Percentiles rank a stretch among this genome's conserved stretches.
These are phyloP conservation scores for Morbakka virulenta DNA, from an alignment of 30 jellyfish, hydroid and myxozoan species.

Conservation along the genomic window DNA sequence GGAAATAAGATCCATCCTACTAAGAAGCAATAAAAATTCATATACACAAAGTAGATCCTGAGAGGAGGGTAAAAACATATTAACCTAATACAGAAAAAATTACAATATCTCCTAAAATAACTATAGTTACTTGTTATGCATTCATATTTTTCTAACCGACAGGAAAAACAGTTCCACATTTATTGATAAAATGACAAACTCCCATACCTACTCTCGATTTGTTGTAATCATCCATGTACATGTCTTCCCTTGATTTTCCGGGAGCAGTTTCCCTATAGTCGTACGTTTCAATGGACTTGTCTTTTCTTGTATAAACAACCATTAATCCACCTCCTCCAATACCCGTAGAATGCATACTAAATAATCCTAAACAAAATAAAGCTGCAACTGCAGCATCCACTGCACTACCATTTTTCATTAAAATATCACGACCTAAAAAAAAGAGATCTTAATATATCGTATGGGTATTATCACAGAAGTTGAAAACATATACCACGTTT, in stretches of 20 bases:
- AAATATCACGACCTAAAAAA: constrained; percentile 77
- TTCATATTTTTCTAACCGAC: no score
- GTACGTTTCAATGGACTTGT: constrained; percentile 62
- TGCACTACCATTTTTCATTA: constrained; percentile 91
- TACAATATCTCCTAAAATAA: no score
- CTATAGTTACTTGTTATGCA: no score
- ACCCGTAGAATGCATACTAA: constrained; percentile 99
- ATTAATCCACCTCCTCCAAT: constrained; percentile 99
- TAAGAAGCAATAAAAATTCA: no score
- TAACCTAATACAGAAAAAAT: no score
- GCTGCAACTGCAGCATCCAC: constrained; percentile 99
- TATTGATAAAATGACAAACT: no score
- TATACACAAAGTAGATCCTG: no score
- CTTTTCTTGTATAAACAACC: constrained; percentile 84
- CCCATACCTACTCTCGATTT: constrained; percentile 80
- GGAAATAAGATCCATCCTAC: no score
- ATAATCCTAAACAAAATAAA: constrained; percentile 85
- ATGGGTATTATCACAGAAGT: not conserved
- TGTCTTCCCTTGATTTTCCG: constrained; percentile 95
- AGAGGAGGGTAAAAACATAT: no score
- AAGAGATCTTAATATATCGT: not conserved
- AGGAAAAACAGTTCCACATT: no score
- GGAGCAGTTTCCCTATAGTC: constrained; percentile 96
- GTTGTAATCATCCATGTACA: constrained; percentile 79
- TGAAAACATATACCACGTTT: not conserved